Conservation (phyloP, 2,888 invertebrate species). For the Panopea generosa region DNA sequence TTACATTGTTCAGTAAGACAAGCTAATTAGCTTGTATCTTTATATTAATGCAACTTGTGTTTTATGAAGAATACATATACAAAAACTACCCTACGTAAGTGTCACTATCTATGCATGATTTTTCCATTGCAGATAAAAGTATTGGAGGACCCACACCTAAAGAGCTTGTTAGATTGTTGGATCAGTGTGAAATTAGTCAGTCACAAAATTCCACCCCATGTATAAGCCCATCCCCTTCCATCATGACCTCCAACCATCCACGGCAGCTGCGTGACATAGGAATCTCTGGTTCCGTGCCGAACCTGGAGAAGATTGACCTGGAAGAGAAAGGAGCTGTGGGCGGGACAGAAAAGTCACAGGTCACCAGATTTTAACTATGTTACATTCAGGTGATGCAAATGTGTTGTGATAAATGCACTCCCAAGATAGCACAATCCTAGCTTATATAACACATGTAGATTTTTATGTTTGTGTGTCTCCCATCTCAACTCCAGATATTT, state of each 20-base stretch:
- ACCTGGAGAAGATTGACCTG: slow-evolving; percentile 38
- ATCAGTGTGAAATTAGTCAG: slow-evolving; percentile 96
- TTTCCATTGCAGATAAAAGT: slow-evolving; percentile 39
- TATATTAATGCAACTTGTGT: too few species aligned
- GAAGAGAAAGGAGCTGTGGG: slow-evolving; percentile 36
- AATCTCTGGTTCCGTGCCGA: slow-evolving; percentile 30
- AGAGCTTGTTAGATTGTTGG: slow-evolving; percentile 95
- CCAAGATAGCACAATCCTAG: too few species aligned
- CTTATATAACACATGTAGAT: too few species aligned
- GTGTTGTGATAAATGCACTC: too few species aligned
- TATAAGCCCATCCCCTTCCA: slow-evolving; percentile 90
- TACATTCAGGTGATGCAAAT: not conserved
- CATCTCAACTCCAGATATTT: too few species aligned
- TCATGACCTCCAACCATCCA: slow-evolving; percentile 45
- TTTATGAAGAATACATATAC: too few species aligned
- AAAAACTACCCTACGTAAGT: too few species aligned
- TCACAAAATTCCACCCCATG: slow-evolving; percentile 92
- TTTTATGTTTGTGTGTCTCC: too few species aligned
- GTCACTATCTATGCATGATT: too few species aligned
- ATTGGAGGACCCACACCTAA: slow-evolving; percentile 95
- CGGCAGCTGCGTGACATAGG: slow-evolving; percentile 10
- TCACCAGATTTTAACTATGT: slow-evolving; percentile 45
- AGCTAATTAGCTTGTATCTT: too few species aligned
- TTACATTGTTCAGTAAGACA: too few species aligned
- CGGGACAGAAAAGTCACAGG: slow-evolving; percentile 53